Conservation (phyloP, 37 sponge, comb jelly and placozoan species). For the Cliona cf. orientalis region DNA sequence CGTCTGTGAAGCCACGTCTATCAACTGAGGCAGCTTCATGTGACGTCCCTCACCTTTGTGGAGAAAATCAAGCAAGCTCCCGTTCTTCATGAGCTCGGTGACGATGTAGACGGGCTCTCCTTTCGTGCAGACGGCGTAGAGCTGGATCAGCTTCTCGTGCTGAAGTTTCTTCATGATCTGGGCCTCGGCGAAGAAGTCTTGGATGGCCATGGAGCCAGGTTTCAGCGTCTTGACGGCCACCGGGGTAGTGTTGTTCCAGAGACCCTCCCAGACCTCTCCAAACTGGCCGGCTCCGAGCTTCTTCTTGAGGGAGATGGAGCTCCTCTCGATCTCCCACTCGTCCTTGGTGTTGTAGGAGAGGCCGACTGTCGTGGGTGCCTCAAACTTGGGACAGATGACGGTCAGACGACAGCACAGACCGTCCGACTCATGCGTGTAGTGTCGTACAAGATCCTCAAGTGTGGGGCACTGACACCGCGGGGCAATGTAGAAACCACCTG, state of each 20-base stretch:
- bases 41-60: conserved; percentile 81
- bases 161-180: conserved; percentile 93
- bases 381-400: conserved; percentile 77
- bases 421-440: conserved; percentile 77
- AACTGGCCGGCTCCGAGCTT: conserved; percentile 89
- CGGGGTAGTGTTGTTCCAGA: conserved; percentile 91
- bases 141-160: conserved; percentile 96
- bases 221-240: conserved; percentile 99
- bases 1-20: conserved; percentile 88
- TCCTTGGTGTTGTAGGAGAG: conserved; percentile 90
- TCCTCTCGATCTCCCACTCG: conserved; percentile 92
- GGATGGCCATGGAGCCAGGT: conserved; percentile 90
- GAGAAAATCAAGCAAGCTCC: conserved; percentile 92
- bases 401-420: conserved; percentile 84
- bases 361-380: conserved; percentile 73
- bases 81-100: conserved; percentile 97
- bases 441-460: conserved; percentile 78
- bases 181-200: conserved; percentile 96
- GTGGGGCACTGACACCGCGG: conserved; percentile 84
- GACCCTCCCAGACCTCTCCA: conserved; percentile 95
- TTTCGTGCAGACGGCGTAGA: conserved; percentile 96
- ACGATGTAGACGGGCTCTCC: conserved; percentile 96
- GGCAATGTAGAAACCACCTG: conserved; percentile 92
- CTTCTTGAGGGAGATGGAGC: conserved; percentile 59
- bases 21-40: conserved; percentile 81